A percentile compares a stretch with the other conserved stretches of the same genome.
phyloP scores from a whole-genome alignment of 2,113 vertebrate species.

The Corythoichthys haematopterus region DNA sequence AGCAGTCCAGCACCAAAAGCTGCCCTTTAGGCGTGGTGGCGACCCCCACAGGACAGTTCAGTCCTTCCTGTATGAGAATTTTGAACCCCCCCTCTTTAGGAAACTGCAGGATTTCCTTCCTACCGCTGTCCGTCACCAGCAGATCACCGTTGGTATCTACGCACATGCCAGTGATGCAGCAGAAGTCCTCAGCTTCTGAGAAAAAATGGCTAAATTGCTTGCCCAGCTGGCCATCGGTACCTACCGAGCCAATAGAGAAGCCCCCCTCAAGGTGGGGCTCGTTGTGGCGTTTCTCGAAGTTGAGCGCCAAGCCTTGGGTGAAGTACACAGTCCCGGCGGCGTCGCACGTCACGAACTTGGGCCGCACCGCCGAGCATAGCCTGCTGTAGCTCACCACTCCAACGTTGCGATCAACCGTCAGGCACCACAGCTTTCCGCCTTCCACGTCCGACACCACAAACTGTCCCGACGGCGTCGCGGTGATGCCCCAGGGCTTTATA shows the following conservation, averaged over 20 bases:
- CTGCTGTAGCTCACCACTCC: slow-evolving; percentile 92
- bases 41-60: slow-evolving; percentile 89
- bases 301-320: slow-evolving; percentile 91
- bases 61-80: slow-evolving; percentile 86
- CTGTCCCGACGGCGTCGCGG: slow-evolving; percentile 88
- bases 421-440: slow-evolving; percentile 93
- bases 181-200: slow-evolving; percentile 91
- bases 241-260: slow-evolving; percentile 91
- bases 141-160: slow-evolving; percentile 89
- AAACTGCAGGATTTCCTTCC: slow-evolving; percentile 93
- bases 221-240: slow-evolving; percentile 86
- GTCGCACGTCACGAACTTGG: slow-evolving; percentile 95
- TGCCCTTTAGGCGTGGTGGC: slow-evolving; percentile 94
- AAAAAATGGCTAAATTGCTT: slow-evolving; percentile 97
- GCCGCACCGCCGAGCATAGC: slow-evolving; percentile 88
- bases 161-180: slow-evolving; percentile 98
- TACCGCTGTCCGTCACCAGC: slow-evolving; percentile 91
- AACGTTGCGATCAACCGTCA: slow-evolving; percentile 84
- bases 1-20: slow-evolving; percentile 91
- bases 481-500: slow-evolving; percentile 95
- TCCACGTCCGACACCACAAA: slow-evolving; percentile 96
- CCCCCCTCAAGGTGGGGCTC: slow-evolving; percentile 94
- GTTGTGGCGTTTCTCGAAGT: slow-evolving; percentile 89
- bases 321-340: slow-evolving; percentile 90
- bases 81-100: slow-evolving; percentile 92